Evolutionary conservation across 2,113 vertebrate genomes (phyloP).

Genomic region (Alces alces): DNA sequence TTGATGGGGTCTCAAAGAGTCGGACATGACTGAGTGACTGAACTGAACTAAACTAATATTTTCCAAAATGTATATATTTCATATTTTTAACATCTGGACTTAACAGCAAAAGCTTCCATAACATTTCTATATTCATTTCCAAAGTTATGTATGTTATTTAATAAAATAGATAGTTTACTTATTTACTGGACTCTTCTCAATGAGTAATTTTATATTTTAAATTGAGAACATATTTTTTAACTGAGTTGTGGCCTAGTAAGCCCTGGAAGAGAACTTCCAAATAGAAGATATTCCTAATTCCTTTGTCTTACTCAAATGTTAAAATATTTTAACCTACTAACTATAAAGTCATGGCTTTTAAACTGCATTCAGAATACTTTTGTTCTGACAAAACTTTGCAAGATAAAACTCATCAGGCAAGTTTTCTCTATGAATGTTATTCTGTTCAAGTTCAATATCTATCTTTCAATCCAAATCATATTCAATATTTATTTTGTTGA

Average conservation of each 20-base stretch:
- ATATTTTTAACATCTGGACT: not conserved
- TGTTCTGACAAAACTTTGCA: not conserved
- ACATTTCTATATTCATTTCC: not conserved
- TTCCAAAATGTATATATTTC: not conserved
- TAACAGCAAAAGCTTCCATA: not conserved
- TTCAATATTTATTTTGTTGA: not conserved
- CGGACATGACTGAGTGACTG: not conserved
- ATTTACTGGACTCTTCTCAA: not conserved
- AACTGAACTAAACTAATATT: not conserved
- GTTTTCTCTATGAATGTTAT: not conserved
- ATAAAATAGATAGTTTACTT: not conserved
- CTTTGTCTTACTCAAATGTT: not conserved
- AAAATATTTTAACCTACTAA: not conserved
- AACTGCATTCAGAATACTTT: not conserved
- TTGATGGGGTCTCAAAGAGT: too few relatives aligned
- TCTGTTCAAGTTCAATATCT: not conserved
- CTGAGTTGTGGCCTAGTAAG: not conserved
- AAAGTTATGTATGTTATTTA: not conserved
- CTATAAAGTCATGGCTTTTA: not conserved
- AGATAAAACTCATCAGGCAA: not conserved
- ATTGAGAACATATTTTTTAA: not conserved
- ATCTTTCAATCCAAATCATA: not conserved
- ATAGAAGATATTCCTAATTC: not conserved
- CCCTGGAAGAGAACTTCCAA: not conserved
- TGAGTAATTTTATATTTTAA: not conserved